phyloP scores from a whole-genome alignment of 2,888 invertebrate genomes.

The Rhamphomyia laevipes region DNA sequence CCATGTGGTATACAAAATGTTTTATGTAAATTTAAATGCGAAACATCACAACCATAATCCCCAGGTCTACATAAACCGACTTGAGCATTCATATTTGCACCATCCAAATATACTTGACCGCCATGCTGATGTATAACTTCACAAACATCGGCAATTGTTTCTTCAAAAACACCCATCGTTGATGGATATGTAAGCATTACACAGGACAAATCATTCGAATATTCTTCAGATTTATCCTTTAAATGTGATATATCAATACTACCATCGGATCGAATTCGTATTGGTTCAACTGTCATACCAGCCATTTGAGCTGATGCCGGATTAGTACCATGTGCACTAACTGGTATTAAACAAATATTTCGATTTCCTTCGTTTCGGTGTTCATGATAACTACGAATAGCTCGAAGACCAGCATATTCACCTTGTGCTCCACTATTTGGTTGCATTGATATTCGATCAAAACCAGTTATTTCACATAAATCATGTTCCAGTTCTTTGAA shows the following conservation, averaged over 20 bases:
- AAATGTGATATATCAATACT: slow-evolving; percentile 85
- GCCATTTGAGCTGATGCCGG: slow-evolving; percentile 99
- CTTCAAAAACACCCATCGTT: slow-evolving; percentile 97
- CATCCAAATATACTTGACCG: slow-evolving; percentile 96
- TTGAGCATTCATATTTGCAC: slow-evolving; percentile 99
- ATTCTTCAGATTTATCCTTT: slow-evolving; percentile 69
- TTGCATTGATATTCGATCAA: slow-evolving; percentile 93
- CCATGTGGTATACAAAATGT: slow-evolving; percentile 99
- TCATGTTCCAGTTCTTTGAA: slow-evolving; percentile 85
- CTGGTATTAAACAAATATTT: slow-evolving; percentile 92
- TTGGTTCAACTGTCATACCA: slow-evolving; percentile 89
- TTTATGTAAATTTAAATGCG: slow-evolving; percentile 96
- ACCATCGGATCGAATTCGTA: slow-evolving; percentile 73
- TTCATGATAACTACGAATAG: slow-evolving; percentile 90
- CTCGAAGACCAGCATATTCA: slow-evolving; percentile 92
- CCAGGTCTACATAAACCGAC: slow-evolving; percentile 96
- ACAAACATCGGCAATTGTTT: slow-evolving; percentile 86
- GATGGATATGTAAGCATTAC: slow-evolving; percentile 99
- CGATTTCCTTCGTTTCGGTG: slow-evolving; percentile 68
- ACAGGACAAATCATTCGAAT: slow-evolving; percentile 71
- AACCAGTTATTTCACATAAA: slow-evolving; percentile 94
- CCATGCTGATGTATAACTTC: slow-evolving; percentile 83
- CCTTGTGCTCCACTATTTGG: slow-evolving; percentile 97
- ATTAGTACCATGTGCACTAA: slow-evolving; percentile 98
- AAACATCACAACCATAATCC: slow-evolving; percentile 97